Evolutionary conservation across 2,113 vertebrate species (phyloP), one percentile per base, ranked within the genome.

Genomic region (Sigmodon hispidus): DNA sequence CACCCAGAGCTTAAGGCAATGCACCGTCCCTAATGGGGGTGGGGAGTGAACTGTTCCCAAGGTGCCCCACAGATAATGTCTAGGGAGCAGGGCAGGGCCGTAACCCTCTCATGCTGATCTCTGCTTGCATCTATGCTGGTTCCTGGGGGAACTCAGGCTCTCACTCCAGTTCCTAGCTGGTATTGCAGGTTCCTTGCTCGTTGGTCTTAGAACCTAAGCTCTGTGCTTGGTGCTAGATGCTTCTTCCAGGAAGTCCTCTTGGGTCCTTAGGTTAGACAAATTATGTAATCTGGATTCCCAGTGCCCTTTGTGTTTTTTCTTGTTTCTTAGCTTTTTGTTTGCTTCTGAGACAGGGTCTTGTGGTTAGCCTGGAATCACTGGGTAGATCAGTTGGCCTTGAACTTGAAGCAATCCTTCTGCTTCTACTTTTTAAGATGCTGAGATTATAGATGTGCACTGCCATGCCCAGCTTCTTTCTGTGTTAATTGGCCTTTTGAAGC

Each of bases 171-270:
- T 9, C 16, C 48, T 48, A 7, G 45, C 26, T n/a, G 55, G 21
- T 13, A 1, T 3, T 10, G 19, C 24, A 45, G 65, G 8, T 22
- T 40, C 21, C 1, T 36, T 76, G 6, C 48, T 59, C 10, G 15
- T 89, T 55, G 40, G 70, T 69, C 3, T 59, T 31, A 4, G 13
- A 15, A 21, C 45, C 29, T 43, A 73, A 0, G 2, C 26, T 73
- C 67, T 69, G 3, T 40, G 21, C 26, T 8, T 1, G 0, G 0
- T 4, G 17, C 52, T 48, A 4, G 43, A 26, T 11, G 21, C 67
- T 70, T 96, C 89, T 69, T n/a, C 65, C 61, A 93, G 94, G 86
- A 95, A 87, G 94, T 45, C 61, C 84, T 86, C 91, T 31, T 1
- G 75, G n/a, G 31, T 57, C 40, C 43, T 94, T 9, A 2, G 70